Evolutionary conservation across 2,797 vertebrate genomes (phyloP).

Genomic region (Garrulus glandarius): DNA sequence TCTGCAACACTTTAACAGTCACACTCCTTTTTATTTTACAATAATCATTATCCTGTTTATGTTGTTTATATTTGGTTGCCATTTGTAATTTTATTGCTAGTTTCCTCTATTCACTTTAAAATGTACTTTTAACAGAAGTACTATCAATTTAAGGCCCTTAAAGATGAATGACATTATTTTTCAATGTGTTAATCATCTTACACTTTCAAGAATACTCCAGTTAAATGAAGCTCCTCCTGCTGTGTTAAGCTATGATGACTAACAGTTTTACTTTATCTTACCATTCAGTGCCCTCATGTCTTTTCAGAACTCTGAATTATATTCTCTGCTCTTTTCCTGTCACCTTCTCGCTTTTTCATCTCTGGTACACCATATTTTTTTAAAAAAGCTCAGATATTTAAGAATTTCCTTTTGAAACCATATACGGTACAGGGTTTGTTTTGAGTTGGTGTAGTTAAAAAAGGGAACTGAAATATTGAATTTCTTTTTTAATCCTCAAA

Average conservation of each 20-base stretch:
- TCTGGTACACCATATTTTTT: background rate
- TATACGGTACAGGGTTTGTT: background rate
- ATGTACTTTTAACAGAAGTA: background rate
- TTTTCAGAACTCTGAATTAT: background rate
- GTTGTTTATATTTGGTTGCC: background rate
- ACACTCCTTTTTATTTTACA: background rate
- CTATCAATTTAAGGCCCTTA: background rate
- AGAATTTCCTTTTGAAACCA: constrained; percentile 8
- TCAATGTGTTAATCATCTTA: background rate
- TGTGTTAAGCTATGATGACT: background rate
- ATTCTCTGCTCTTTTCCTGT: background rate
- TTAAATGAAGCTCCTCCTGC: background rate
- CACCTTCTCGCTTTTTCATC: background rate
- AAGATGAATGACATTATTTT: background rate
- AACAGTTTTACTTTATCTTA: background rate
- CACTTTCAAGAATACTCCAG: background rate
- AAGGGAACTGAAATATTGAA: constrained; percentile 1
- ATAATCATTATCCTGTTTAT: background rate
- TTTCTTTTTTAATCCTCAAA: constrained; percentile 14
- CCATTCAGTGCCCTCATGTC: background rate
- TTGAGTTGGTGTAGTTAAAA: background rate
- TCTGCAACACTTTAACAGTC: background rate
- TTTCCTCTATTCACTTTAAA: background rate
- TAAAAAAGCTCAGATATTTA: background rate
- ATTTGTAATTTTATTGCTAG: background rate